Evolutionary conservation across 2,113 vertebrate genomes (phyloP).

Genomic region (Percopsis transmontana): DNA sequence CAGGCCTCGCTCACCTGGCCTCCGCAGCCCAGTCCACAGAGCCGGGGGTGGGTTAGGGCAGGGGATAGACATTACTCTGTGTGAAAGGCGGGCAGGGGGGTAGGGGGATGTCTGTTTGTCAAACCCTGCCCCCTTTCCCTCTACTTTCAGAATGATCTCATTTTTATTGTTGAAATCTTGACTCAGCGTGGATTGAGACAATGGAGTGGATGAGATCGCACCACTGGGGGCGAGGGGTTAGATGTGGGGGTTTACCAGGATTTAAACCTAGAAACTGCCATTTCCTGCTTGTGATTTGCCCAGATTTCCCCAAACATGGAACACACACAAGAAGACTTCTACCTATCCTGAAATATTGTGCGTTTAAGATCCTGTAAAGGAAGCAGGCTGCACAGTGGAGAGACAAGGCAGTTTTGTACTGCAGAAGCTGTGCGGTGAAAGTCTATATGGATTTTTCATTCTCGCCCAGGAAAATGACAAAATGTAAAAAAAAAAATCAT

Average conservation of each 20-base stretch:
- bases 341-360: slow-evolving; percentile 21
- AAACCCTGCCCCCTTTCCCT: slow-evolving; percentile 24
- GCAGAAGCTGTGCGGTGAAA: slow-evolving; percentile 21
- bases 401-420: slow-evolving; percentile 36
- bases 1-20: slow-evolving; percentile 22
- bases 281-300: slow-evolving; percentile 30
- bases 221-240: no score
- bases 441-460: neutral
- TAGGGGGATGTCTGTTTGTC: slow-evolving; percentile 3
- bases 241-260: neutral
- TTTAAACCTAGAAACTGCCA: slow-evolving; percentile 36
- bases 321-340: slow-evolving; percentile 30
- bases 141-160: slow-evolving; percentile 44
- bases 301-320: slow-evolving; percentile 18
- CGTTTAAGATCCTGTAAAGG: neutral
- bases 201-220: slow-evolving; percentile 11
- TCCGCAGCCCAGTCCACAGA: slow-evolving; percentile 34
- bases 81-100: slow-evolving; percentile 21
- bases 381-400: slow-evolving; percentile 53
- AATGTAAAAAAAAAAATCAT: slow-evolving; percentile 50
- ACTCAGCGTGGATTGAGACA: slow-evolving; percentile 35
- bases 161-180: slow-evolving; percentile 56
- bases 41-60: neutral
- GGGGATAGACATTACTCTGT: slow-evolving; percentile 37
- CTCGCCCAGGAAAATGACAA: slow-evolving; percentile 61